phyloP scores from a whole-genome alignment of 2,797 vertebrate species.

The Rhinatrema bivittatum region DNA sequence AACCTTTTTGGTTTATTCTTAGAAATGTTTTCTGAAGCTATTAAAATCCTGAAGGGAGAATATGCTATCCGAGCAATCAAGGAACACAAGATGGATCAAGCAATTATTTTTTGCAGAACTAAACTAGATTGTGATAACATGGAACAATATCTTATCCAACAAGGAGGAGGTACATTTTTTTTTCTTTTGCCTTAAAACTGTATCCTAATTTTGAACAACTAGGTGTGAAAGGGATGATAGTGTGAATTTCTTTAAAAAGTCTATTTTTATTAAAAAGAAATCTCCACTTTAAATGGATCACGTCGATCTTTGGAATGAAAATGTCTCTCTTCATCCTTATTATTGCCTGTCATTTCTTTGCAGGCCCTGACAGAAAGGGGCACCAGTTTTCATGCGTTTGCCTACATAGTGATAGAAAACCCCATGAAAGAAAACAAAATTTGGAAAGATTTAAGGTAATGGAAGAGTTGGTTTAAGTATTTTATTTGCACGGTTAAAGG shows the following conservation, averaged over 20 bases:
- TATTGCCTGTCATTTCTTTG: neutral
- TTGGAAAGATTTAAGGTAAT: slow-evolving; percentile 92
- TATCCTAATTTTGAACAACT: too few relatives aligned
- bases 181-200: too few relatives aligned
- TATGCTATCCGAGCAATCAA: slow-evolving; percentile 84
- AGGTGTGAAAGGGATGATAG: too few relatives aligned
- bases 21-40: slow-evolving; percentile 98
- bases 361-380: slow-evolving; percentile 85
- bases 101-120: slow-evolving; percentile 94
- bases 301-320: too few relatives aligned
- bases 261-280: too few relatives aligned
- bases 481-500: too few relatives aligned
- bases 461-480: too few relatives aligned
- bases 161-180: slow-evolving; percentile 78
- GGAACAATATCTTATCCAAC: slow-evolving; percentile 89
- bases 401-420: slow-evolving; percentile 93
- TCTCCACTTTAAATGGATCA: too few relatives aligned
- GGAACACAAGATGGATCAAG: slow-evolving; percentile 98
- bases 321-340: neutral
- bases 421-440: slow-evolving; percentile 89
- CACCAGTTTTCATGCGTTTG: slow-evolving; percentile 95
- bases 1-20: slow-evolving; percentile 3
- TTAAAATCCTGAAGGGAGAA: slow-evolving; percentile 95
- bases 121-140: slow-evolving; percentile 98
- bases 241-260: too few relatives aligned